phyloP scores from a whole-genome alignment of 2,113 vertebrate genomes.

The Phylloscopus trochiloides region DNA sequence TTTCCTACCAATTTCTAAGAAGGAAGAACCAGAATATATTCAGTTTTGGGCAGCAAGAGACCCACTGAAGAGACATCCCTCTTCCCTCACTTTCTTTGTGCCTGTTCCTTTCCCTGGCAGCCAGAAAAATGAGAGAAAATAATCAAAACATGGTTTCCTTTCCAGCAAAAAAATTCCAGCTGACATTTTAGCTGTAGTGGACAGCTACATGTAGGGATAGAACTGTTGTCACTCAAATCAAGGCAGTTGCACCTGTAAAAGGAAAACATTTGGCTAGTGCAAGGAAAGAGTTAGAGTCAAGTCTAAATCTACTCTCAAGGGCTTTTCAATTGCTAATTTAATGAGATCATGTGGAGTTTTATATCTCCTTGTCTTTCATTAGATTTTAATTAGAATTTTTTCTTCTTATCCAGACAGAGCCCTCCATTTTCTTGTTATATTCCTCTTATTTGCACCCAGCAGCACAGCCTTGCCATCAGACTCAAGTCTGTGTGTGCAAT shows the following conservation, averaged over 20 bases:
- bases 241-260: background rate
- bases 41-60: background rate
- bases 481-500: background rate
- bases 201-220: background rate
- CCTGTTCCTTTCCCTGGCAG: background rate
- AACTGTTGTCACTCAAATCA: background rate
- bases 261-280: background rate
- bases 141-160: background rate
- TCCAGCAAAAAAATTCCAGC: background rate
- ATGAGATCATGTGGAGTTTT: background rate
- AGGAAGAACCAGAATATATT: background rate
- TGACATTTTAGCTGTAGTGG: background rate
- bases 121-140: background rate
- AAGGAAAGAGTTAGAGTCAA: background rate
- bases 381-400: constrained; percentile 11
- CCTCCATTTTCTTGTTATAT: background rate
- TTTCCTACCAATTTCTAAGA: background rate
- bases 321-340: background rate
- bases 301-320: background rate
- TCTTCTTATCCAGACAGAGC: background rate
- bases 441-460: background rate
- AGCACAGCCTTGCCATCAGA: background rate
- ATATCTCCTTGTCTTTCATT: constrained; percentile 10
- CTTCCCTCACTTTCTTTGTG: background rate
- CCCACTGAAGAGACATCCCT: background rate